A percentile compares a stretch with the other conserved stretches of the same genome.
These are phyloP conservation scores for Sparus aurata DNA, from an alignment of 2,797 vertebrate species.

Conservation along the genomic window DNA sequence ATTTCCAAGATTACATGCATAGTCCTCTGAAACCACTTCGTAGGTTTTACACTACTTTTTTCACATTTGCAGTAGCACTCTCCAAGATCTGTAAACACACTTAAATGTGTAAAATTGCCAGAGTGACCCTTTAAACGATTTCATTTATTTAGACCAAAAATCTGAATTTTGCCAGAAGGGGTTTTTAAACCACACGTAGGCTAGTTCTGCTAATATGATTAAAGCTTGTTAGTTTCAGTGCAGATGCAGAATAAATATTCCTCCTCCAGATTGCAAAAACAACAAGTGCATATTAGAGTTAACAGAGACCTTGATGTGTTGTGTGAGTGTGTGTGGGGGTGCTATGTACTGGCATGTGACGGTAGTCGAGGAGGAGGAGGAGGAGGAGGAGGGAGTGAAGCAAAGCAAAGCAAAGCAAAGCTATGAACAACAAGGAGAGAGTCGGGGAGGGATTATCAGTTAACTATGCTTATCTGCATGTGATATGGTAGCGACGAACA, in stretches of 20 bases:
- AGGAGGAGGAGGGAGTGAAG: neutral
- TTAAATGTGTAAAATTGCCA: too few species aligned
- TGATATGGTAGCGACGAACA: conserved; percentile 29
- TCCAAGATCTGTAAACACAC: too few species aligned
- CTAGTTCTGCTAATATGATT: neutral
- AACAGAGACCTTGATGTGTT: conserved; percentile 52
- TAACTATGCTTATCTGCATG: conserved; percentile 42
- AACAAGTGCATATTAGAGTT: neutral
- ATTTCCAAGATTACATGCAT: too few species aligned
- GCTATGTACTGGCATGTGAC: conserved; percentile 76
- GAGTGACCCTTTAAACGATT: neutral
- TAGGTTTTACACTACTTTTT: too few species aligned
- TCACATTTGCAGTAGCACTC: too few species aligned
- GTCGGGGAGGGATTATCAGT: conserved; percentile 59
- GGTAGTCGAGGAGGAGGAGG: conserved; percentile 46
- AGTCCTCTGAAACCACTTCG: too few species aligned
- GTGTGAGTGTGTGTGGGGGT: neutral
- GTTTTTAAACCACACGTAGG: neutral
- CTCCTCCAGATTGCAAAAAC: conserved; percentile 11
- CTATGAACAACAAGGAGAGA: conserved; percentile 51
- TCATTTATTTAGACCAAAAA: neutral
- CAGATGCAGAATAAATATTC: conserved; percentile 3
- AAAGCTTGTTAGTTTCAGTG: neutral
- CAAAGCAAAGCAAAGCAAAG: conserved; percentile 52
- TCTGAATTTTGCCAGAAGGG: neutral